Conservation (phyloP, 2,797 vertebrate genomes). For the Rhynchonycteris naso region DNA sequence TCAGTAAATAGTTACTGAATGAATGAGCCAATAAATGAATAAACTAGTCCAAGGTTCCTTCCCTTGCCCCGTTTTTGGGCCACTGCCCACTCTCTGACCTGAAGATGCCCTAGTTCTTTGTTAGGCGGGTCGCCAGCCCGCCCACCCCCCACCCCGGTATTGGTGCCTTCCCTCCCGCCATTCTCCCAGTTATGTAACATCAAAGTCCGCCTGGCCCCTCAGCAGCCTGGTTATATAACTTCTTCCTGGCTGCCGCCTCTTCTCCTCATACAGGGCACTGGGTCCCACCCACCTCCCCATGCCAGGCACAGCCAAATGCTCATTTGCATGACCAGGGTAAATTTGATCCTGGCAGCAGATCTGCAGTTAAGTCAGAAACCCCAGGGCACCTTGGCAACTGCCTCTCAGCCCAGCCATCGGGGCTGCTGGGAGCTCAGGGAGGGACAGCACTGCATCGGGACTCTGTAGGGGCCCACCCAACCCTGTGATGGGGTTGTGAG, state of each 20-base stretch:
- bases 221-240: conserved; percentile 75
- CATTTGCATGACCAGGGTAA: conserved; percentile 79
- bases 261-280: conserved; percentile 49
- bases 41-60: conserved; percentile 19
- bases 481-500: background rate
- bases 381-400: conserved; percentile 76
- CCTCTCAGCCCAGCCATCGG: conserved; percentile 43
- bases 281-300: conserved; percentile 32
- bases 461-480: background rate
- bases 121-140: background rate
- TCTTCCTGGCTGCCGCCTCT: conserved; percentile 55
- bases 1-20: background rate
- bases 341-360: conserved; percentile 76
- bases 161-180: background rate
- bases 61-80: background rate
- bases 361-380: conserved; percentile 82
- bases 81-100: conserved; percentile 61
- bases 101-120: conserved; percentile 57
- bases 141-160: conserved; percentile 39
- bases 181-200: conserved; percentile 67
- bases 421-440: background rate
- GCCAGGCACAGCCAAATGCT: conserved; percentile 67
- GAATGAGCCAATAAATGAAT: conserved; percentile 51
- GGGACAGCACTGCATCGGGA: background rate
- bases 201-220: conserved; percentile 40